These are phyloP conservation scores for Xylota segnis DNA, from an alignment of 2,888 invertebrate species.

Conservation along the genomic window DNA sequence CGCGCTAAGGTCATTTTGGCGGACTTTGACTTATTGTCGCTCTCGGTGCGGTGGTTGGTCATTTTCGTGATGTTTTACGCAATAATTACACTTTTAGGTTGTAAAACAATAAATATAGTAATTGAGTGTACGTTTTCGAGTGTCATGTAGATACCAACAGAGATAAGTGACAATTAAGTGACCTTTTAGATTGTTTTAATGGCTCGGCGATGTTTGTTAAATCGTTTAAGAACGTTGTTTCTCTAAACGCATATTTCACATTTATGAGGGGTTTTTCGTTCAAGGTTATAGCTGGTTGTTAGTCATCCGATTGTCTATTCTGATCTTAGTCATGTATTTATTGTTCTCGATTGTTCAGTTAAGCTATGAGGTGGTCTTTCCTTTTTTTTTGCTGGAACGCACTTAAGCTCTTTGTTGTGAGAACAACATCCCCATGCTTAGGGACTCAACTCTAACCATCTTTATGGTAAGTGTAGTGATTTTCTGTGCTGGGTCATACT, in stretches of 20 bases:
- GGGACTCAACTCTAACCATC: too few species aligned
- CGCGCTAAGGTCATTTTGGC: slow-evolving; percentile 60
- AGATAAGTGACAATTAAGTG: slow-evolving; percentile 64
- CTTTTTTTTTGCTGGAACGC: too few species aligned
- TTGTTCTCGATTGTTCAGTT: too few species aligned
- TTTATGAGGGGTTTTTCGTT: slow-evolving; percentile 36
- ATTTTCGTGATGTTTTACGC: slow-evolving; percentile 63
- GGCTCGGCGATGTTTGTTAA: slow-evolving; percentile 23
- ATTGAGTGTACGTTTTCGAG: slow-evolving; percentile 45
- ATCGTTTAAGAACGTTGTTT: slow-evolving; percentile 29
- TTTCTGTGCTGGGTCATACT: too few species aligned
- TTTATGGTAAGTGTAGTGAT: too few species aligned
- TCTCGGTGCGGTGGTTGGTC: slow-evolving; percentile 55
- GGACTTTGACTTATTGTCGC: slow-evolving; percentile 47
- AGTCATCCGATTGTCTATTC: not conserved
- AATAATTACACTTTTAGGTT: slow-evolving; percentile 61
- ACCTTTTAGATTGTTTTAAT: slow-evolving; percentile 64
- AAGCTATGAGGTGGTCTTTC: too few species aligned
- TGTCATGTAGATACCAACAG: slow-evolving; percentile 53
- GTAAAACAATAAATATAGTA: slow-evolving; percentile 56
- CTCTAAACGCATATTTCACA: slow-evolving; percentile 15
- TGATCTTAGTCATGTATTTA: not conserved
- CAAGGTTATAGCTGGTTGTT: slow-evolving; percentile 27
- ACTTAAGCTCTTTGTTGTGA: too few species aligned
- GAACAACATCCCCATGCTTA: too few species aligned